Percentiles rank a stretch among this genome's conserved stretches.
Evolutionary conservation across 2,113 vertebrate species (phyloP).

Genomic region (Prolemur simus): DNA sequence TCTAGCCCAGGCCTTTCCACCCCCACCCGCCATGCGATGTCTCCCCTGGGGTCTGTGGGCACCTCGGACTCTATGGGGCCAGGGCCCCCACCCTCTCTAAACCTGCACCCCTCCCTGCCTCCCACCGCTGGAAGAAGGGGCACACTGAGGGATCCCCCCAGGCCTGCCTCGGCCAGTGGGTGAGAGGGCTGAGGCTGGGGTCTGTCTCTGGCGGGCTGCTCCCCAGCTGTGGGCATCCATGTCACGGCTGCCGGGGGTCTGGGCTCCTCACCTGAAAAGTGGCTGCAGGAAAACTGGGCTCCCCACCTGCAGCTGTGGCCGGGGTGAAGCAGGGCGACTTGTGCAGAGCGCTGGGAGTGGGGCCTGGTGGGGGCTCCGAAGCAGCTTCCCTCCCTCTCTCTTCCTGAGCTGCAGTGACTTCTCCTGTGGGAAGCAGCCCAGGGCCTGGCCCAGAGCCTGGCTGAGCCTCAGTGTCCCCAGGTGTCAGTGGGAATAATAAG

Average conservation of each 20-base stretch:
- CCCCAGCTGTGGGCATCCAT: not conserved
- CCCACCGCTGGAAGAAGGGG: not conserved
- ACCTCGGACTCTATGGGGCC: not conserved
- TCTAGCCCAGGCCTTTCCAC: not conserved
- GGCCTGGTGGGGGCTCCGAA: not conserved
- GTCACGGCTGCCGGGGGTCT: rapidly evolving
- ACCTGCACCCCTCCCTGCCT: not conserved
- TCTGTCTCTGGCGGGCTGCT: not conserved
- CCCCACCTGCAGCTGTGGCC: not conserved
- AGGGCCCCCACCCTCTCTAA: not conserved
- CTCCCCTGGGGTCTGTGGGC: not conserved
- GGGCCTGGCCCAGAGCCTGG: not conserved
- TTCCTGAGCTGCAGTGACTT: not conserved
- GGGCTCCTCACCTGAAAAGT: not conserved
- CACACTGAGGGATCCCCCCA: too few species aligned
- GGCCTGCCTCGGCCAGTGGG: not conserved
- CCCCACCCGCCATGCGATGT: not conserved
- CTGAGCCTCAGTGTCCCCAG: not conserved
- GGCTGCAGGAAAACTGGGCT: not conserved
- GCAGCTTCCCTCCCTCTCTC: not conserved
- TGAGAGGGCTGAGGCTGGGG: not conserved
- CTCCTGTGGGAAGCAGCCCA: not conserved
- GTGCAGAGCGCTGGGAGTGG: not conserved
- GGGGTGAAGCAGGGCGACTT: not conserved
- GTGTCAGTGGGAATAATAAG: not conserved